Conservation (phyloP, 2,113 vertebrate genomes). For the Agelaius tricolor region DNA sequence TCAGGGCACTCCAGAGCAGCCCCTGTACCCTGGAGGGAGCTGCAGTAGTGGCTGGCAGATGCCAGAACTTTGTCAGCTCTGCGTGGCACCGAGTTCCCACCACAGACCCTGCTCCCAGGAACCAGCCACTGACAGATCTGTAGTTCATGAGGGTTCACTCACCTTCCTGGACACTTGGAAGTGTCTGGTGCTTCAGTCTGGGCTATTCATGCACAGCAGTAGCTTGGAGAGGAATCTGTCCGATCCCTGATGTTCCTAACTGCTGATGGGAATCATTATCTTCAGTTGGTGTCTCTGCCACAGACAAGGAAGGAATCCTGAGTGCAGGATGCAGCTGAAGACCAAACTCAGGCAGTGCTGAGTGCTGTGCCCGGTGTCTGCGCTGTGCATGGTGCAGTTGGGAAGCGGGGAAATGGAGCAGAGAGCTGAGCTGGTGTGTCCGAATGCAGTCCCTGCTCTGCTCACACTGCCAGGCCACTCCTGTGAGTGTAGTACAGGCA, state of each 20-base stretch:
- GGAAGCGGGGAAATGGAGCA: fast-evolving
- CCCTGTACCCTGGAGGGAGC: background rate
- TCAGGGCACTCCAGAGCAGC: background rate
- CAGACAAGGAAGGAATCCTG: fast-evolving
- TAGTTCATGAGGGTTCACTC: background rate
- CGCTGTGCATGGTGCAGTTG: fast-evolving
- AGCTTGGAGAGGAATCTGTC: background rate
- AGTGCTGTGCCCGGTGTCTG: background rate
- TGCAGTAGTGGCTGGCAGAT: fast-evolving
- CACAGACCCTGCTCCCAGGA: background rate
- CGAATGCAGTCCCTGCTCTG: fast-evolving
- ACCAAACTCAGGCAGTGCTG: background rate
- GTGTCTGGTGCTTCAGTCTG: background rate
- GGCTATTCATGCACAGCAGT: fast-evolving
- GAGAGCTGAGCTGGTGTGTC: background rate
- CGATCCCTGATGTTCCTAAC: background rate
- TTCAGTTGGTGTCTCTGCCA: background rate
- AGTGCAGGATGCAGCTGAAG: background rate
- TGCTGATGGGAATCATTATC: background rate
- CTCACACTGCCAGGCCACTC: background rate
- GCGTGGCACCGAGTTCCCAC: fast-evolving
- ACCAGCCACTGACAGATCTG: background rate
- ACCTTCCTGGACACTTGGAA: background rate
- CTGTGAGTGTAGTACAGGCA: fast-evolving
- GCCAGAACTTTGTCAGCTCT: background rate